Conservation (phyloP, 92 coral and sea anemone species). For the Paragorgia papillata region DNA sequence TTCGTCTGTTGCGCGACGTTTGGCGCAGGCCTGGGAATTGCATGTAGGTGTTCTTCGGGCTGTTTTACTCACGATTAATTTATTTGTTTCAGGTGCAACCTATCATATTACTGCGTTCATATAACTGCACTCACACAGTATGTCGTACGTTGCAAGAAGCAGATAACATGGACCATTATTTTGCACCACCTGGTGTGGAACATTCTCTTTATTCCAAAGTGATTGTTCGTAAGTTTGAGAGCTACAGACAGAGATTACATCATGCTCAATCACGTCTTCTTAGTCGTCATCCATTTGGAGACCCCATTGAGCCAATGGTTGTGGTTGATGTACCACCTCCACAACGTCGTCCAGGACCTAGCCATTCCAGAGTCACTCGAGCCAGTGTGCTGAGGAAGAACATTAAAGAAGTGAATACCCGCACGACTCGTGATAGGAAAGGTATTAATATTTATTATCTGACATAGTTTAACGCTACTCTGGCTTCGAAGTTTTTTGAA, state of each 20-base stretch:
- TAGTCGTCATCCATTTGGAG: background rate
- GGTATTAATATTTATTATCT: background rate
- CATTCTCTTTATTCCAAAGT: background rate
- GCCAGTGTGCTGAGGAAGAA: conserved; percentile 6
- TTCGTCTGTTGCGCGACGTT: too few relatives aligned
- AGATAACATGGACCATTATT: background rate
- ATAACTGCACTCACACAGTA: background rate
- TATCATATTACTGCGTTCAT: background rate
- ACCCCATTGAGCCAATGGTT: background rate
- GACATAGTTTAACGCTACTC: too few relatives aligned
- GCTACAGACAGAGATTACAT: conserved; percentile 23
- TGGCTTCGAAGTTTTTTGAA: too few relatives aligned
- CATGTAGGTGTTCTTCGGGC: too few relatives aligned
- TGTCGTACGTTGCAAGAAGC: conserved; percentile 13
- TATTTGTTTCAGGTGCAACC: background rate
- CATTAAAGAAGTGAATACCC: background rate
- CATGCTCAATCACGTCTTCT: conserved; percentile 1
- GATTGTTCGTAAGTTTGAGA: conserved; percentile 24
- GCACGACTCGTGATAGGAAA: too few relatives aligned
- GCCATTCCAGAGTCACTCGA: background rate
- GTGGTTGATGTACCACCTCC: too few relatives aligned
- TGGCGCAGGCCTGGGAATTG: too few relatives aligned
- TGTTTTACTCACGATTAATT: too few relatives aligned
- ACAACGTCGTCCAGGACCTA: background rate
- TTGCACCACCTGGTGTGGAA: conserved; percentile 1